Conservation (phyloP, 2,797 vertebrate species). For the Taeniopygia guttata region DNA sequence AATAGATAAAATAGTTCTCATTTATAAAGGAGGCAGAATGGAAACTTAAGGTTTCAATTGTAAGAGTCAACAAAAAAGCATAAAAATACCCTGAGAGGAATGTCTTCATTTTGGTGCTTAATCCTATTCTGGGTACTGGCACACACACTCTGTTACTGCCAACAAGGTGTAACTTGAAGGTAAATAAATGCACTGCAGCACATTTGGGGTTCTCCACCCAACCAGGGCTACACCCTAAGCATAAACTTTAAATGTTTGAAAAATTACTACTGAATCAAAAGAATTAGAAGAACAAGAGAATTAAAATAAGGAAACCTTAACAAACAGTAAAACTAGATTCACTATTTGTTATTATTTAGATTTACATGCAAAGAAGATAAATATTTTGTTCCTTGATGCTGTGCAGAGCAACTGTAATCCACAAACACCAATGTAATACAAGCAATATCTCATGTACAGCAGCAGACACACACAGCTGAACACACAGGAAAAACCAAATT, state of each 20-base stretch:
- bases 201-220: not conserved
- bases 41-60: not conserved
- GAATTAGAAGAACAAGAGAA: not conserved
- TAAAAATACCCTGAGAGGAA: not conserved
- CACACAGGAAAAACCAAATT: not conserved
- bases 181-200: not conserved
- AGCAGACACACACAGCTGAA: not conserved
- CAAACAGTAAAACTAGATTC: not conserved
- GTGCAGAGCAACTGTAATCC: not conserved
- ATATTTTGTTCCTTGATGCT: not conserved
- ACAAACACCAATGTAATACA: not conserved
- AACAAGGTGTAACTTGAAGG: not conserved
- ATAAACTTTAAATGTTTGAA: not conserved
- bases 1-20: not conserved
- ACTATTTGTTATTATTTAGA: not conserved
- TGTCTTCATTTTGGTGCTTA: not conserved
- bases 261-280: not conserved
- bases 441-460: not conserved
- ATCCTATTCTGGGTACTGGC: not conserved
- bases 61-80: not conserved
- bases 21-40: not conserved
- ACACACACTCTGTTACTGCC: not conserved
- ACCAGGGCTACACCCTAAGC: not conserved
- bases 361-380: not conserved
- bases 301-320: not conserved